Evolutionary conservation across 2,888 invertebrate genomes (phyloP).

Genomic region (Mythimna vitellina): DNA sequence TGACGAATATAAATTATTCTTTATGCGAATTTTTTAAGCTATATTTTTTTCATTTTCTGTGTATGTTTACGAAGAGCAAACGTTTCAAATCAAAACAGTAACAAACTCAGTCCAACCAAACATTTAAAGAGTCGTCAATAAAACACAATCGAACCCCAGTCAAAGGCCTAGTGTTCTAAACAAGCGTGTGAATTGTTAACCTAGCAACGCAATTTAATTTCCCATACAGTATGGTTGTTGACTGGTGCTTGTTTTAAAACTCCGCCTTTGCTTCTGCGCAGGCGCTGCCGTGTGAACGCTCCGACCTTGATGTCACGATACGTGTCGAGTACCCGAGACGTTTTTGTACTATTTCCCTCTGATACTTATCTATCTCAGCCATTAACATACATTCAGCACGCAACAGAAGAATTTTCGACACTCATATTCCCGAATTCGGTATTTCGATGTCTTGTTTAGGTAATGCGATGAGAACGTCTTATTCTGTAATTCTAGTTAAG

Average conservation of each 20-base stretch:
- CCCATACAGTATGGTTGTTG: constrained; percentile 67
- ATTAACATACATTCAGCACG: constrained; percentile 60
- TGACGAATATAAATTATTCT: too few relatives aligned
- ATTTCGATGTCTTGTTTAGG: constrained; percentile 37
- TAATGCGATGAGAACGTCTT: constrained; percentile 44
- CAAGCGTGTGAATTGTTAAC: constrained; percentile 58
- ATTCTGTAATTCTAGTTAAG: constrained; percentile 23
- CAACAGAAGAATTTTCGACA: constrained; percentile 34
- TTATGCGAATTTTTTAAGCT: not conserved
- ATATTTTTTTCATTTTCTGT: not conserved
- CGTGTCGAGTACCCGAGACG: constrained; percentile 61
- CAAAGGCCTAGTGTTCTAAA: constrained; percentile 42
- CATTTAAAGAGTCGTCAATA: constrained; percentile 4
- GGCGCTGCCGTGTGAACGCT: constrained; percentile 83
- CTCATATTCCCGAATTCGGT: constrained; percentile 43
- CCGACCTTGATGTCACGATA: constrained; percentile 81
- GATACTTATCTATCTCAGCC: constrained; percentile 62
- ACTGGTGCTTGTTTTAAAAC: constrained; percentile 54
- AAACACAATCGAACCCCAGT: constrained; percentile 22
- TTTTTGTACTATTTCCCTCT: constrained; percentile 70
- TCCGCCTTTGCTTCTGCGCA: constrained; percentile 23
- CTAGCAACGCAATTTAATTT: constrained; percentile 64
- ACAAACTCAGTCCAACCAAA: not conserved
- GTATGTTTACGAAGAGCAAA: too few relatives aligned
- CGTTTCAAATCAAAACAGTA: not conserved